Evolutionary conservation across 2,113 vertebrate genomes (phyloP), one percentile per base, ranked within the genome.

Genomic region (Podarcis raffonei): DNA sequence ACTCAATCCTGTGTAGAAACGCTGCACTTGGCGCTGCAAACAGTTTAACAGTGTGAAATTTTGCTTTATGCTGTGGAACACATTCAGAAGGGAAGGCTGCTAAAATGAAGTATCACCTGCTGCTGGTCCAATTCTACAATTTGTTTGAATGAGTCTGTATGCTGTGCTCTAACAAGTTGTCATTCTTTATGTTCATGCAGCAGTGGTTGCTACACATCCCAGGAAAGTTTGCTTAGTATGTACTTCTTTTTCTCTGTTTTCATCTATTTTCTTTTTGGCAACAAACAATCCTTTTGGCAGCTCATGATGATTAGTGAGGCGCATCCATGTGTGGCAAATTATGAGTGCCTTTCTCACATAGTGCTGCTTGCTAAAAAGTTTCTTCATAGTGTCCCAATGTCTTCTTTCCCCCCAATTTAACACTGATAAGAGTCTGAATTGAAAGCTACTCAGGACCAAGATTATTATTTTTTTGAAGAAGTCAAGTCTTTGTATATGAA

Each of bases 401-500:
- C 7, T 86, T 81, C 87, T 92, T 84, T 87, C 80, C 87, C 92
- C 86, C 83, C 37, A n/a, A 82, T 92, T 80, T 91, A 92, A 92
- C 32, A 91, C 91, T 85, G 90, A n/a, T 82, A 84, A 53, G 48
- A 86, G 57, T 74, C 81, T 85, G 89, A 81, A 88, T 2, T 90
- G 93, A 95, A 96, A 93, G 84, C 30, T 89, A 90, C 35, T 77
- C 35, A 86, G 94, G 91, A 94, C 91, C 94, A 90, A 92, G 42
- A 87, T 62, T 68, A 74, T 88, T 90, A n/a, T 57, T 48, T 42
- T 42, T 53, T 88, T 86, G 78, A 80, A 95, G 90, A 94, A 96
- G 94, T 69, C 88, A 94, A 92, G 83, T 85, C 86, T 78, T 85
- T 90, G 89, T 93, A 86, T 83, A 90, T 92, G 89, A 81, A 93